phyloP scores from a whole-genome alignment of 2,113 vertebrate species.

The Amblyornis subalaris region DNA sequence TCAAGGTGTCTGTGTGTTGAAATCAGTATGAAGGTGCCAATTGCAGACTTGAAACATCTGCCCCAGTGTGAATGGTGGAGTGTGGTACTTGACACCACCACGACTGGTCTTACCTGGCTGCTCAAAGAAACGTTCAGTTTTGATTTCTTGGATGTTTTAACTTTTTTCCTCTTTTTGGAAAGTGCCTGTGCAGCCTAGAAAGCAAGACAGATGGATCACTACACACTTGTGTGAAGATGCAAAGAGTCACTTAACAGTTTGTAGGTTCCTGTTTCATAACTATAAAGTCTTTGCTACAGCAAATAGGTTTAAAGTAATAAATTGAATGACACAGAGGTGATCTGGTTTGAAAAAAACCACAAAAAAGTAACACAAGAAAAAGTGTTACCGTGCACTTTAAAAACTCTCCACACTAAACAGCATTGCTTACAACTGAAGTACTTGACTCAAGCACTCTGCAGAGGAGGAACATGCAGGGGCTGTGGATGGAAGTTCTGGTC shows the following conservation, averaged over 20 bases:
- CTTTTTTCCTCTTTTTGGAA: neutral
- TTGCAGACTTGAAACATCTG: neutral
- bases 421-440: neutral
- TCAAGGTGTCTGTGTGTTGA: neutral
- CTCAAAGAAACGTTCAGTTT: neutral
- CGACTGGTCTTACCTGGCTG: slow-evolving; percentile 61
- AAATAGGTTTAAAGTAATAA: neutral
- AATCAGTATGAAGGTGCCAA: neutral
- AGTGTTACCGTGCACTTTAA: neutral
- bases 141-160: neutral
- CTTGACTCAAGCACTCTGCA: neutral
- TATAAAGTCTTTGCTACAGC: neutral
- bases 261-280: neutral
- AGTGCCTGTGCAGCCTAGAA: slow-evolving; percentile 53
- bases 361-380: neutral
- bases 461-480: neutral
- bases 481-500: neutral
- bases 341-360: neutral
- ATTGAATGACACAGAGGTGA: neutral
- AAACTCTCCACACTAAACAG: rapidly evolving
- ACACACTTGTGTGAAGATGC: neutral
- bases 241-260: neutral
- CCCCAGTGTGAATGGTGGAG: neutral
- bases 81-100: neutral
- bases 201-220: neutral